These are phyloP conservation scores for Baccha elongata DNA, from an alignment of 2,888 invertebrate species.

Conservation along the genomic window DNA sequence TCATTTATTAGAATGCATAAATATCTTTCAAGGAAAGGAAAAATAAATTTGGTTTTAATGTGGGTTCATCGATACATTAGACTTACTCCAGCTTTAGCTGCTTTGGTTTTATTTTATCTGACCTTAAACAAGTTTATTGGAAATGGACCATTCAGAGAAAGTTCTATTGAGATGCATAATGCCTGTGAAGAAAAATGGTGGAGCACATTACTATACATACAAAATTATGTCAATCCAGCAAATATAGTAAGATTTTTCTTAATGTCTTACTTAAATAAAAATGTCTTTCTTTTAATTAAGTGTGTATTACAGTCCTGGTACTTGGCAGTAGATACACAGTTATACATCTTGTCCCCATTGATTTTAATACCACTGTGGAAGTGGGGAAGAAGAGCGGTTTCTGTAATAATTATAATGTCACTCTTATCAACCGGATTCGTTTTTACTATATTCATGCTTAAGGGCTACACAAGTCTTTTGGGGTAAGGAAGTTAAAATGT, in stretches of 20 bases:
- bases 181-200: constrained; percentile 81
- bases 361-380: constrained; percentile 83
- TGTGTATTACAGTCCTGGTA: constrained; percentile 84
- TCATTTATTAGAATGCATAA: background rate
- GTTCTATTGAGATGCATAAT: background rate
- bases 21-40: constrained; percentile 34
- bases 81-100: constrained; percentile 82
- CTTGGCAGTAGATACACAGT: constrained; percentile 84
- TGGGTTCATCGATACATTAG: constrained; percentile 76
- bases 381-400: constrained; percentile 79
- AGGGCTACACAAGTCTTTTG: constrained; percentile 78
- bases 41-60: constrained; percentile 66
- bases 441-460: constrained; percentile 77
- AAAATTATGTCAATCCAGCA: constrained; percentile 80
- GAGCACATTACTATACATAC: constrained; percentile 81
- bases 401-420: constrained; percentile 77
- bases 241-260: constrained; percentile 75
- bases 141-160: constrained; percentile 82
- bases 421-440: constrained; percentile 78
- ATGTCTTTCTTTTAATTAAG: background rate
- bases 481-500: no score
- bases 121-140: constrained; percentile 81
- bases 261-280: background rate
- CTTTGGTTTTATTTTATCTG: constrained; percentile 80
- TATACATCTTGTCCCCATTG: constrained; percentile 84